Evolutionary conservation across 2,113 vertebrate genomes (phyloP).

Genomic region (Sinocyclocheilus rhinocerous): DNA sequence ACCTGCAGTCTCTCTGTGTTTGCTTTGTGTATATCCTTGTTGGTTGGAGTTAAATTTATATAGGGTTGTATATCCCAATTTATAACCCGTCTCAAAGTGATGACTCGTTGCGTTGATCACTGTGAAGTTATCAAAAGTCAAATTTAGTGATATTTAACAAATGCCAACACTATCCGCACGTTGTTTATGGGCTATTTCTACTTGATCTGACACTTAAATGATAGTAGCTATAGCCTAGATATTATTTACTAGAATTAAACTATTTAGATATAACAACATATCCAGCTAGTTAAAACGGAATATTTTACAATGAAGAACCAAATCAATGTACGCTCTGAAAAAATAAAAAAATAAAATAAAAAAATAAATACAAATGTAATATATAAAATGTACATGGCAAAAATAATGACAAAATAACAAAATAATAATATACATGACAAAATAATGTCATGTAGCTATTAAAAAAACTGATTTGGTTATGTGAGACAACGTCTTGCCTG

Average conservation of each 20-base stretch:
- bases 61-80: not conserved
- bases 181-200: not conserved
- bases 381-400: no score
- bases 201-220: not conserved
- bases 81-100: conserved; percentile 18
- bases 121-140: conserved; percentile 22
- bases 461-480: no score
- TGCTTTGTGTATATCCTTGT: conserved; percentile 40
- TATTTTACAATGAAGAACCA: not conserved
- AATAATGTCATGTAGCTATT: no score
- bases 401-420: no score
- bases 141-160: conserved; percentile 19
- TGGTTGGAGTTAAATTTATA: not conserved
- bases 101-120: conserved; percentile 2
- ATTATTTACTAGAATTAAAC: not conserved
- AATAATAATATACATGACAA: no score
- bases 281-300: not conserved
- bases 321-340: not conserved
- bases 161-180: not conserved
- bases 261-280: not conserved
- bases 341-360: not conserved
- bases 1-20: conserved; percentile 1
- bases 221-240: not conserved
- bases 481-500: no score
- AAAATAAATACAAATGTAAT: not conserved